Evolutionary conservation across 2,113 vertebrate genomes (phyloP).

Genomic region (Rhizomys pruinosus): DNA sequence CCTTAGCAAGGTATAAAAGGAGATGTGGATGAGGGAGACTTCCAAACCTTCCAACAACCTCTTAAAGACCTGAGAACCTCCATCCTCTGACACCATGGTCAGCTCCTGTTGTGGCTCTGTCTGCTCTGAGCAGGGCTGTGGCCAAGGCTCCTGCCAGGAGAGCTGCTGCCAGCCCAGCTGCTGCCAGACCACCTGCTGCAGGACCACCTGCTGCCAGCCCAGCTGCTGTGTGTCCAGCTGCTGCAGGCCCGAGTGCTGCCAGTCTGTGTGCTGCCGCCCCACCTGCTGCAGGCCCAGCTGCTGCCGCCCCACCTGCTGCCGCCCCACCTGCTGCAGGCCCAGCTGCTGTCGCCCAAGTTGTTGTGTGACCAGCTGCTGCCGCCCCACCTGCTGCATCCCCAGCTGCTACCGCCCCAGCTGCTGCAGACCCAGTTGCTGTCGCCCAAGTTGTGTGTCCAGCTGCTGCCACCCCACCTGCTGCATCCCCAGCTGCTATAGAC

Average conservation of each 20-base stretch:
- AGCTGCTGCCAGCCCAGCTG: neutral
- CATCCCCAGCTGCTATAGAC: neutral
- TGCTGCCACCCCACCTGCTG: neutral
- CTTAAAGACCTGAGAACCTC: neutral
- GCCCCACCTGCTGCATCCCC: neutral
- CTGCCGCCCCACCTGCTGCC: neutral
- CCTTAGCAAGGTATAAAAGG: conserved; percentile 41
- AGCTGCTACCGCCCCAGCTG: neutral
- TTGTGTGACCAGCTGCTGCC: neutral
- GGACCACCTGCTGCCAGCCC: neutral
- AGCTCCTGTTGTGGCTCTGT: conserved; percentile 33
- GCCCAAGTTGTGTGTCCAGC: neutral
- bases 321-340: neutral
- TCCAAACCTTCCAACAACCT: neutral
- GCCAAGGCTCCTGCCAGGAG: neutral
- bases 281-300: neutral
- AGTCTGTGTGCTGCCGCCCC: neutral
- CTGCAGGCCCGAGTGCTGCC: neutral
- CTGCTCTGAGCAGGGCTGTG: conserved; percentile 27
- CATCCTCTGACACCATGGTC: conserved; percentile 18
- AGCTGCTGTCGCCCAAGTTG: too few species aligned
- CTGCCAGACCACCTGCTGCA: neutral
- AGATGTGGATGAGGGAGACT: neutral
- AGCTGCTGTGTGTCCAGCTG: neutral
- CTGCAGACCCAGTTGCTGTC: neutral